Conservation (phyloP, 2,797 vertebrate genomes). For the Lepilemur septentrionalis region DNA sequence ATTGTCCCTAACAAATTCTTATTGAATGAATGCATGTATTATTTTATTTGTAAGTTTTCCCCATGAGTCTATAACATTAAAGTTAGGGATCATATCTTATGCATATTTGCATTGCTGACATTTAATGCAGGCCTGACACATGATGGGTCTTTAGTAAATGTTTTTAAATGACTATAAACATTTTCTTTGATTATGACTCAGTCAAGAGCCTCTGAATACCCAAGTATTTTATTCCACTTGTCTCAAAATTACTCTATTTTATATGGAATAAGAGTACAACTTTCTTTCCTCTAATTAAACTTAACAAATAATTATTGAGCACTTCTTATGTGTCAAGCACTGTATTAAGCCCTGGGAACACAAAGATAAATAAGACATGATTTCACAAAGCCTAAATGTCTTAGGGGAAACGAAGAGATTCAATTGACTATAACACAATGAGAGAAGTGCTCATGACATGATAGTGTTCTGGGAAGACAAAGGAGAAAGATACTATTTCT, state of each 20-base stretch:
- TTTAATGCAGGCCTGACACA: background rate
- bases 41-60: constrained; percentile 31
- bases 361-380: background rate
- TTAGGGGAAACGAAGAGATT: background rate
- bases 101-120: background rate
- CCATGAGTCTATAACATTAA: background rate
- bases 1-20: background rate
- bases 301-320: background rate
- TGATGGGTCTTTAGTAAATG: background rate
- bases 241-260: constrained; percentile 43
- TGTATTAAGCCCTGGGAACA: background rate
- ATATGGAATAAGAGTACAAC: background rate
- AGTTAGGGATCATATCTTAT: background rate
- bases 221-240: background rate
- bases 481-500: background rate
- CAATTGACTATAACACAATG: background rate
- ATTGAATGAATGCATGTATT: background rate
- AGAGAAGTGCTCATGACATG: background rate
- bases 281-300: constrained; percentile 2
- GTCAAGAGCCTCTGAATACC: background rate
- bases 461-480: background rate
- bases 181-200: constrained; percentile 35
- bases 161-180: background rate
- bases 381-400: background rate
- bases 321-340: background rate